A percentile compares a stretch with the other conserved stretches of the same genome.
Evolutionary conservation across 2,797 vertebrate species (phyloP).

Genomic region (Caiman crocodilus): DNA sequence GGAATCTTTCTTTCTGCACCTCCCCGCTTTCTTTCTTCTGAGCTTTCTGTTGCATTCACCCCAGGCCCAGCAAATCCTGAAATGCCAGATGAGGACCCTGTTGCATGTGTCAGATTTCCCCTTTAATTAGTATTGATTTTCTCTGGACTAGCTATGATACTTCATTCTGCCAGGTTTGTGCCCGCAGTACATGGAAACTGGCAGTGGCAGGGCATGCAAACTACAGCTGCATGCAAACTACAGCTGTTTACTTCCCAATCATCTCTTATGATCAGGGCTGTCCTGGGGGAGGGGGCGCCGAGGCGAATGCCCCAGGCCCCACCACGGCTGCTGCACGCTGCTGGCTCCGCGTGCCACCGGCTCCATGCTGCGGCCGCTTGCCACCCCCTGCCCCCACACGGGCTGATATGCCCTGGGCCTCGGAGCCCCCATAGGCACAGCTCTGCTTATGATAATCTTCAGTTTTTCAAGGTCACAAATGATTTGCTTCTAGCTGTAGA

Average conservation of each 20-base stretch:
- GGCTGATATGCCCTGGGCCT: no score
- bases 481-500: constrained; percentile 38
- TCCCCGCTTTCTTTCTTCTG: constrained; percentile 53
- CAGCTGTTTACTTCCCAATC: constrained; percentile 58
- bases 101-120: constrained; percentile 49
- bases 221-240: constrained; percentile 39
- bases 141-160: constrained; percentile 44
- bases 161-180: constrained; percentile 52
- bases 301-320: no score
- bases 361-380: no score
- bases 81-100: constrained; percentile 50
- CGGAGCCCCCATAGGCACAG: no score
- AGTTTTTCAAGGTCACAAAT: constrained; percentile 61
- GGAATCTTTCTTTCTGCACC: background rate
- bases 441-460: constrained; percentile 32
- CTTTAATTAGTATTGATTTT: constrained; percentile 72
- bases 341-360: no score
- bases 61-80: constrained; percentile 32
- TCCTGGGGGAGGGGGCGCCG: no score
- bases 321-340: no score
- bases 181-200: background rate
- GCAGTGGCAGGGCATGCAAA: constrained; percentile 35
- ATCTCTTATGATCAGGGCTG: constrained; percentile 27
- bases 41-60: constrained; percentile 36
- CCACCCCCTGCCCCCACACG: no score